Conservation (phyloP, 2,888 invertebrate genomes). For the Blastobasis adustella region DNA sequence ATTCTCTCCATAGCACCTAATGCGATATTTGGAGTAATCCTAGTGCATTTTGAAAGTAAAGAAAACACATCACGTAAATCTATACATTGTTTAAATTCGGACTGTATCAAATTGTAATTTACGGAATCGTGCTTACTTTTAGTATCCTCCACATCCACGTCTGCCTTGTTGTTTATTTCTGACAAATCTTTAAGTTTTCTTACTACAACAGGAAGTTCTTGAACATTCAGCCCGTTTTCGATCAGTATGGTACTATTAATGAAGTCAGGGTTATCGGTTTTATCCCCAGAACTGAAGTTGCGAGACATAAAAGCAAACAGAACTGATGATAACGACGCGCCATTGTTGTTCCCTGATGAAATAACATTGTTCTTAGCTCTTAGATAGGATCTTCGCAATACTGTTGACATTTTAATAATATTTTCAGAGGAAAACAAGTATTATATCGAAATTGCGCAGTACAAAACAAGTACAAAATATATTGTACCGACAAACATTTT, state of each 20-base stretch:
- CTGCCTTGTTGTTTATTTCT: conserved; percentile 34
- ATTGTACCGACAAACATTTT: neutral
- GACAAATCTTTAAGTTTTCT: conserved; percentile 62
- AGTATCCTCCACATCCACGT: conserved; percentile 16
- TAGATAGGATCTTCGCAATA: conserved; percentile 45
- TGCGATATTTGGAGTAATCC: conserved; percentile 67
- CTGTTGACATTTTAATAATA: conserved; percentile 36
- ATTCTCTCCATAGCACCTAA: conserved; percentile 66
- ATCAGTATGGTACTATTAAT: conserved; percentile 72
- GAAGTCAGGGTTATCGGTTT: conserved; percentile 42
- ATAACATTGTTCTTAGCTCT: conserved; percentile 44
- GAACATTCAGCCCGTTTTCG: conserved; percentile 80
- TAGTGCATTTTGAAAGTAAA: conserved; percentile 62
- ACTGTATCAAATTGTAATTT: conserved; percentile 55
- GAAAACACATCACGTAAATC: conserved; percentile 61
- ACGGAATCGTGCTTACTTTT: conserved; percentile 34
- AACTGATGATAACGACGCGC: conserved; percentile 19
- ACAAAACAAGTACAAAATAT: neutral
- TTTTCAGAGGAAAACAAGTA: conserved; percentile 4
- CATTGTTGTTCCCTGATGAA: conserved; percentile 24
- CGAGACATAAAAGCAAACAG: conserved; percentile 22
- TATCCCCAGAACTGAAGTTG: conserved; percentile 40
- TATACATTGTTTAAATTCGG: conserved; percentile 59
- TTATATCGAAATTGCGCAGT: conserved; percentile 7
- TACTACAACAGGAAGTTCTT: conserved; percentile 80